These are phyloP conservation scores for Parnassius mnemosyne DNA, from an alignment of 2,888 invertebrate species.

Conservation along the genomic window DNA sequence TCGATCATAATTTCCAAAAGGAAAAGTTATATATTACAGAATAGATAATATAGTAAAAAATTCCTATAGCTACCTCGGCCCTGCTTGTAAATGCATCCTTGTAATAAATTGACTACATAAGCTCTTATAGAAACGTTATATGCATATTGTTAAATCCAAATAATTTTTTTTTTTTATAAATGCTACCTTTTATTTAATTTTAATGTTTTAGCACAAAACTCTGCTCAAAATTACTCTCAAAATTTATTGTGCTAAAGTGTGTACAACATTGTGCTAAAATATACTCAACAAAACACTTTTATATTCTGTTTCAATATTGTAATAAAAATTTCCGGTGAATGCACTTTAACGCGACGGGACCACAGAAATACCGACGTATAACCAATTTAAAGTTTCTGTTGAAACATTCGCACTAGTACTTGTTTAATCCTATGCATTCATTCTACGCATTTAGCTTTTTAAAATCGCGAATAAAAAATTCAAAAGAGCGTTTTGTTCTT, in stretches of 20 bases:
- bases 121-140: neutral
- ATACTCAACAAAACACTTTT: too few species aligned
- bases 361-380: slow-evolving; percentile 14
- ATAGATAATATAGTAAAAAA: too few species aligned
- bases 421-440: slow-evolving; percentile 18
- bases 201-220: too few species aligned
- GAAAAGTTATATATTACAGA: too few species aligned
- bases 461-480: slow-evolving; percentile 17
- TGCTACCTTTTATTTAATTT: too few species aligned
- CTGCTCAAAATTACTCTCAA: too few species aligned
- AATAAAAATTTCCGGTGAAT: slow-evolving; percentile 12
- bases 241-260: too few species aligned
- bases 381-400: slow-evolving; percentile 21
- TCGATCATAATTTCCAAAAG: too few species aligned
- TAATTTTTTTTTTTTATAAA: too few species aligned
- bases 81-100: neutral
- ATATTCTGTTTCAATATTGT: slow-evolving; percentile 7
- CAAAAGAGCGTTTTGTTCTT: slow-evolving; percentile 18
- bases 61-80: too few species aligned
- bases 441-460: slow-evolving; percentile 21
- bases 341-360: slow-evolving; percentile 1
- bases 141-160: too few species aligned
- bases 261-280: too few species aligned
- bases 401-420: slow-evolving; percentile 14
- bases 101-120: slow-evolving; percentile 5